Base-by-base conservation (phyloP, 2,113 vertebrate species). In the Leucosticte australis region DNA sequence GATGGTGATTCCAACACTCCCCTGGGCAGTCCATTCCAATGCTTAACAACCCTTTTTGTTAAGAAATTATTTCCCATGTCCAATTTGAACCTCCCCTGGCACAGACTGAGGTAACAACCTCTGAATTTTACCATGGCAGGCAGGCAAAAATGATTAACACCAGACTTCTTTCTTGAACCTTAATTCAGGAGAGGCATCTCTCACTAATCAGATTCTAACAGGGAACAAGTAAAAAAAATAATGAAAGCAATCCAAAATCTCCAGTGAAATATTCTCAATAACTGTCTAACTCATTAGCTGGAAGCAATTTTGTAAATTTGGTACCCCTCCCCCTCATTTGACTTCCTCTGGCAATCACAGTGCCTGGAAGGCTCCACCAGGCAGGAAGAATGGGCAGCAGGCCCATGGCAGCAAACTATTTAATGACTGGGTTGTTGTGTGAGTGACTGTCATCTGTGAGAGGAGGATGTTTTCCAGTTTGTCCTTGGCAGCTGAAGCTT, bases 401-500 rank as follows among this genome's bases (percentile, higher is more conserved):
- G 92, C 92, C 88, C 90, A 42, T 1, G 4, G 85, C 83, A 96
- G 42, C 85, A 75, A 93, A 94, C 73, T 57, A 39, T 77, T 89
- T 88, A 84, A 90, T 93, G 94, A 83, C 92, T 56, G 47, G 63
- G 63, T 90, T 77, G 92, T 75, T 92, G 90, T 93, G 92, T 0
- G 4, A 92, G 90, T 74, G 82, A 68, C 85, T 94, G 75, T 88
- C 95, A 96, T 95, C 92, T 96, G 92, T 35, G 73, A 94, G 79
- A 82, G 76, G 60, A 95, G 88, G 90, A 93, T 94, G 92, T 90
- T 94, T 96, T 93, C 92, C 90, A 92, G 73, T 81, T 81, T 92
- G 92, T 94, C 60, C 86, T 76, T 92, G 94, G 94, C 95, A 96
- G 80, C 57, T 0, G 1, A 46, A 71, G 83, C 90, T 83, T 41